phyloP scores from a whole-genome alignment of 2,888 invertebrate species.

The Celastrina argiolus region DNA sequence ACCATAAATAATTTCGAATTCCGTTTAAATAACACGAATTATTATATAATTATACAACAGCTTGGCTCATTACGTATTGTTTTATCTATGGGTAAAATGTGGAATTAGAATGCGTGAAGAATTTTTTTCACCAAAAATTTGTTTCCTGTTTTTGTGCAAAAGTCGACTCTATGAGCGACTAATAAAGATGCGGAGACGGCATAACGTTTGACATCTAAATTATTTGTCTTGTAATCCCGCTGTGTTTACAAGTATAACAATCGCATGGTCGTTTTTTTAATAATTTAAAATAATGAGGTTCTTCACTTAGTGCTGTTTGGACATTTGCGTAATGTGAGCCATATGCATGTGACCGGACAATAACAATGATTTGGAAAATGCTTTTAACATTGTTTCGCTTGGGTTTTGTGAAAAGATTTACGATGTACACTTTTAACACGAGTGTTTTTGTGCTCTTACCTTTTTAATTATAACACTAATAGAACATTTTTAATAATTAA shows the following conservation, averaged over 20 bases:
- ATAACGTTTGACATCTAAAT: slow-evolving; percentile 23
- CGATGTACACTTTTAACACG: not conserved
- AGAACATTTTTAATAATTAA: slow-evolving; percentile 9
- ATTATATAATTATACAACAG: slow-evolving; percentile 46
- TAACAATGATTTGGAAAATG: slow-evolving; percentile 13
- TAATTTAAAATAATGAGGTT: slow-evolving; percentile 38
- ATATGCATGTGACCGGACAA: slow-evolving; percentile 27
- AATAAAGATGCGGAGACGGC: not conserved
- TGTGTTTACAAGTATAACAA: slow-evolving; percentile 52
- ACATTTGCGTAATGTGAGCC: slow-evolving; percentile 71
- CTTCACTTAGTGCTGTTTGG: slow-evolving; percentile 61
- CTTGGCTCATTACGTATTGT: slow-evolving; percentile 52
- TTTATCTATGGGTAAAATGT: slow-evolving; percentile 53
- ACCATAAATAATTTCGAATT: slow-evolving; percentile 42
- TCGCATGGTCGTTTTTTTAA: slow-evolving; percentile 18
- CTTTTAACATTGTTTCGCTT: slow-evolving; percentile 5
- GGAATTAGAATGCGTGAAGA: slow-evolving; percentile 60
- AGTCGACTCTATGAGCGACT: slow-evolving; percentile 20
- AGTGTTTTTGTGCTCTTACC: not conserved
- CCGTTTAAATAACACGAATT: slow-evolving; percentile 43
- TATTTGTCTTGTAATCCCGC: slow-evolving; percentile 43
- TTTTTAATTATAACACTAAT: not conserved
- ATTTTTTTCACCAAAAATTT: slow-evolving; percentile 32
- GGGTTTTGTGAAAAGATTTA: slow-evolving; percentile 3
- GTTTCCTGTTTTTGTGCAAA: not conserved